A percentile compares a stretch with the other conserved stretches of the same genome.
Evolutionary conservation across 2,888 invertebrate genomes (phyloP).

Genomic region (Alsophila aescularia): DNA sequence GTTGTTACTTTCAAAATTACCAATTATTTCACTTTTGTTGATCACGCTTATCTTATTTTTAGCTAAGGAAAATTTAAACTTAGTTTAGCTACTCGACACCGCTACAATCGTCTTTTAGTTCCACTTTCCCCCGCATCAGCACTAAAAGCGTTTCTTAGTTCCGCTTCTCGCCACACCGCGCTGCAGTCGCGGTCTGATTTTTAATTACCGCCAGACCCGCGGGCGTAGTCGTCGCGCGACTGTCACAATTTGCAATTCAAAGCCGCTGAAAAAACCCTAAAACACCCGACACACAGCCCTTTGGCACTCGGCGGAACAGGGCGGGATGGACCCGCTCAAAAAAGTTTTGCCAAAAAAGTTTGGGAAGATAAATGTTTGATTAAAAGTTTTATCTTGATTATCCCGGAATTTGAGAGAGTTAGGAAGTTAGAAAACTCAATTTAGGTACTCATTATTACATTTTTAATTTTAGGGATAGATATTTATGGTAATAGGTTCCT

Average conservation of each 20-base stretch:
- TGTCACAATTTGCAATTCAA: conserved; percentile 81
- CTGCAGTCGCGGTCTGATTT: conserved; percentile 58
- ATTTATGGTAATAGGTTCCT: no score
- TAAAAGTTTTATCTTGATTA: neutral
- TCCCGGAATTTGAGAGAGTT: neutral
- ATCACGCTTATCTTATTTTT: no score
- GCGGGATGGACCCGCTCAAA: conserved; percentile 36
- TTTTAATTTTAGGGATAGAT: no score
- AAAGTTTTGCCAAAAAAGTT: conserved; percentile 9
- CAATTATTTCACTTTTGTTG: no score
- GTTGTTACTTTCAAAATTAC: no score
- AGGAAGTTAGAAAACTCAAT: neutral
- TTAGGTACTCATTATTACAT: neutral
- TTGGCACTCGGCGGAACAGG: conserved; percentile 61
- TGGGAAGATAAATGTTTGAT: conserved; percentile 3
- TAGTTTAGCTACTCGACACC: no score
- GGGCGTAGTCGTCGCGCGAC: conserved; percentile 50
- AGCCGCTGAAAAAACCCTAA: conserved; percentile 81
- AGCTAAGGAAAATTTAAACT: no score
- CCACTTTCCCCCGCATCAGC: neutral
- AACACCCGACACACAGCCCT: conserved; percentile 80
- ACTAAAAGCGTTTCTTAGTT: conserved; percentile 2
- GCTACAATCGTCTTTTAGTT: neutral
- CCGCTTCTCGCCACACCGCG: conserved; percentile 39
- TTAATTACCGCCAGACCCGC: conserved; percentile 65